phyloP scores from a whole-genome alignment of 2,888 invertebrate genomes.

The Scaptomyza cyrtandrae region DNA sequence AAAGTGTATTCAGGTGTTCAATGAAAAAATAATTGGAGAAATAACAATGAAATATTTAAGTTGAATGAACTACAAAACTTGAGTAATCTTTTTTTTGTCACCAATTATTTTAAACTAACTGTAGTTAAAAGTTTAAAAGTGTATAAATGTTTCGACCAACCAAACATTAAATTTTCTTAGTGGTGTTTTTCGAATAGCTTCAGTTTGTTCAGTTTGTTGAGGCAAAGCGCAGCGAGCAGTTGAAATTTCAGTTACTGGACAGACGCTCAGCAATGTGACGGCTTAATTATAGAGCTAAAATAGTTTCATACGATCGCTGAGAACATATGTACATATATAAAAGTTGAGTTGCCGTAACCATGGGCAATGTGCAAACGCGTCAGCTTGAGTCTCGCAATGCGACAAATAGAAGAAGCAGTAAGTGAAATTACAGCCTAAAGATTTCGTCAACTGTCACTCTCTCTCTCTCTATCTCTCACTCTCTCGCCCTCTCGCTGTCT shows the following conservation, averaged over 20 bases:
- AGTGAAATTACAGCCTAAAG: slow-evolving; percentile 26
- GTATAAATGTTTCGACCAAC: slow-evolving; percentile 24
- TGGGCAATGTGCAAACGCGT: slow-evolving; percentile 79
- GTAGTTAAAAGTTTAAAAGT: slow-evolving; percentile 3
- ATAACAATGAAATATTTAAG: too few species aligned
- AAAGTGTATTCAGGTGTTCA: too few species aligned
- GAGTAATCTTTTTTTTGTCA: too few species aligned
- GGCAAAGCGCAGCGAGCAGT: slow-evolving; percentile 51
- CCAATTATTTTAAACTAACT: too few species aligned
- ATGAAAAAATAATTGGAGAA: too few species aligned
- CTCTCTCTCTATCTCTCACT: neutral
- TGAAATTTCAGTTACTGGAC: slow-evolving; percentile 51
- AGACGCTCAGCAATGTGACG: slow-evolving; percentile 45
- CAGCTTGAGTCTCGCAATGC: slow-evolving; percentile 62
- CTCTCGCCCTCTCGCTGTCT: neutral
- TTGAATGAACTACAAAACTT: too few species aligned
- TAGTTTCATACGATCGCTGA: slow-evolving; percentile 22
- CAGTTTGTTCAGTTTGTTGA: slow-evolving; percentile 61
- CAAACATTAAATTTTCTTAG: neutral
- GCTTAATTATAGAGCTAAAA: slow-evolving; percentile 49
- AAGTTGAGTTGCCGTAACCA: slow-evolving; percentile 36
- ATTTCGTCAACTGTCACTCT: neutral
- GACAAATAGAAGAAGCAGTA: slow-evolving; percentile 74
- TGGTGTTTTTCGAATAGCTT: slow-evolving; percentile 39
- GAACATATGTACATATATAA: neutral